Percentiles rank a stretch among this genome's conserved stretches.
These are phyloP conservation scores for Delphinus delphis DNA, from an alignment of 2,113 vertebrate species.

Conservation along the genomic window DNA sequence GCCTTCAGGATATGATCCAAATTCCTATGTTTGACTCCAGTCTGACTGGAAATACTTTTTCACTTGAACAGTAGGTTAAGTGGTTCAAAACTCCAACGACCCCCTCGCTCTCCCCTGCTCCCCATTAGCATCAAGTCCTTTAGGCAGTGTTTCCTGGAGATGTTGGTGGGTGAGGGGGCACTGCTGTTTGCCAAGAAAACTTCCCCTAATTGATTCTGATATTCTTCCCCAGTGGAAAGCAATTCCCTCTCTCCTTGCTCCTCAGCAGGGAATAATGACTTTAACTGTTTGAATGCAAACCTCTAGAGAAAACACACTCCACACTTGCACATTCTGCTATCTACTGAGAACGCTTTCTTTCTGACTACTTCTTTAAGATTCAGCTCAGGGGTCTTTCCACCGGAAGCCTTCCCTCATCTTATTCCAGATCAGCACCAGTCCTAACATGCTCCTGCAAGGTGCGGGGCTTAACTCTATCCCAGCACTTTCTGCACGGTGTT, in stretches of 20 bases:
- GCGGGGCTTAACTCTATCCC: not conserved
- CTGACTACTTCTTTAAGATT: not conserved
- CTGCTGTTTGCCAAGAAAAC: not conserved
- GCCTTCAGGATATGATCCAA: not conserved
- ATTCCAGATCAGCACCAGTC: not conserved
- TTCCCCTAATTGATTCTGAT: not conserved
- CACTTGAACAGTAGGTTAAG: not conserved
- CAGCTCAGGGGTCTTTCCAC: not conserved
- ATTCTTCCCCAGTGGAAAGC: not conserved
- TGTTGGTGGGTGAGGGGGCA: not conserved
- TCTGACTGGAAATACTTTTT: not conserved
- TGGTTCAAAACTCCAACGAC: not conserved
- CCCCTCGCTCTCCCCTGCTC: accelerated
- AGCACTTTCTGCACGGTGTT: not conserved
- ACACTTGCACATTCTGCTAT: not conserved
- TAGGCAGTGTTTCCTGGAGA: not conserved
- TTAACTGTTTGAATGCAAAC: not conserved
- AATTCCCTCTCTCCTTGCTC: not conserved
- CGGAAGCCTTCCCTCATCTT: not conserved
- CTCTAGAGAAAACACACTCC: not conserved
- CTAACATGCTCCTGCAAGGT: not conserved
- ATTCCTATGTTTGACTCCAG: not conserved
- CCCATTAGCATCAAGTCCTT: not conserved
- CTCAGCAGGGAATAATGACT: not conserved
- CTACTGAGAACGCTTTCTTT: not conserved